Evolutionary conservation across 1,140 invertebrate genomes (phyloP).

Genomic region (Drosophila gunungcola): DNA sequence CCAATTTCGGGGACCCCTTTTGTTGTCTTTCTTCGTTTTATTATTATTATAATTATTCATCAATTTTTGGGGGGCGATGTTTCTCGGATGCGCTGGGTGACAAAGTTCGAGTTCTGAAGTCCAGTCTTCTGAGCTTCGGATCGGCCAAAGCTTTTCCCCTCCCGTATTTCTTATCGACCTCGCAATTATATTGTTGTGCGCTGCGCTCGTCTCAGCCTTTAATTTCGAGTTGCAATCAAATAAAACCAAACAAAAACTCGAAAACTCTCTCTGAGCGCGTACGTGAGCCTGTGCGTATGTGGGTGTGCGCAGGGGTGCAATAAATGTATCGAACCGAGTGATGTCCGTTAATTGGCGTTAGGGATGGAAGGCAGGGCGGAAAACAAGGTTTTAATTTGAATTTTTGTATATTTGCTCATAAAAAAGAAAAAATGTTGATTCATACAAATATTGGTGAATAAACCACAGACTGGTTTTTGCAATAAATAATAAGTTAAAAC

Average conservation of each 20-base stretch:
- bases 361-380: not conserved
- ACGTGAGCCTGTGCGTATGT: constrained; percentile 3
- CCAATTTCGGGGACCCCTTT: constrained; percentile 9
- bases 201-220: constrained; percentile 14
- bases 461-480: too few species aligned
- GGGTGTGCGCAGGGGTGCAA: constrained; percentile 21
- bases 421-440: too few species aligned
- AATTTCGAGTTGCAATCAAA: constrained; percentile 45
- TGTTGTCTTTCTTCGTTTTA: constrained; percentile 32
- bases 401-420: too few species aligned
- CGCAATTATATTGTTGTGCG: constrained; percentile 10
- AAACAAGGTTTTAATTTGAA: not conserved
- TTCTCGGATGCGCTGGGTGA: constrained; percentile 35
- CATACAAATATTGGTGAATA: too few species aligned
- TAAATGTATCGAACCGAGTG: constrained; percentile 12
- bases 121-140: constrained; percentile 39
- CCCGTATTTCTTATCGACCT: constrained; percentile 46
- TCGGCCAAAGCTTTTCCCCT: constrained; percentile 24
- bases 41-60: constrained; percentile 2
- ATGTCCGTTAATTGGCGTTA: not conserved
- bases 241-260: constrained; percentile 55
- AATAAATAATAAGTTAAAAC: too few species aligned
- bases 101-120: constrained; percentile 77
- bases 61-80: constrained; percentile 21
- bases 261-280: constrained; percentile 49